phyloP scores from a whole-genome alignment of 2,888 invertebrate genomes.

The Torymus texanus region DNA sequence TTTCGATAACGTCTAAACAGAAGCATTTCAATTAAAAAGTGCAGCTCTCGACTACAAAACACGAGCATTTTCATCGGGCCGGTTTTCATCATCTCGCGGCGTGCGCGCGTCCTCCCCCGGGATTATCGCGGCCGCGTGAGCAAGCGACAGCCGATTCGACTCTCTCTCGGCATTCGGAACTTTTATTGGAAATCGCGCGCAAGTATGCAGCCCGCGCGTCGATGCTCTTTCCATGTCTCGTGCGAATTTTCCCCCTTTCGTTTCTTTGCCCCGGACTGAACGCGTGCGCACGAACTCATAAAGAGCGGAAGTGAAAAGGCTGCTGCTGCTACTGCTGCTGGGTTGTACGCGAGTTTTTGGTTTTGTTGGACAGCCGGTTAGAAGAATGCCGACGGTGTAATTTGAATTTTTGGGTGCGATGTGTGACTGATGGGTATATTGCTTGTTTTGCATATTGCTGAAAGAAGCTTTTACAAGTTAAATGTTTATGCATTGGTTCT shows the following conservation, averaged over 20 bases:
- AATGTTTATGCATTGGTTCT: too few relatives aligned
- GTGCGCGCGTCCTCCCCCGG: conserved; percentile 19
- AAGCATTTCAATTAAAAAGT: conserved; percentile 35
- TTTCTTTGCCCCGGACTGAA: too few relatives aligned
- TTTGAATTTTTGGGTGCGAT: too few relatives aligned
- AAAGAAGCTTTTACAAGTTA: too few relatives aligned
- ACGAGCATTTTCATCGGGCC: conserved; percentile 11
- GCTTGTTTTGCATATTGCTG: too few relatives aligned
- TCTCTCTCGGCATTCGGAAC: conserved; percentile 28
- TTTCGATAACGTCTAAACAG: not conserved
- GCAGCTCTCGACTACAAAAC: not conserved
- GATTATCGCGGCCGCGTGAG: conserved; percentile 40
- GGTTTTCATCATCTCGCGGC: conserved; percentile 27
- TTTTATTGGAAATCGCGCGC: conserved; percentile 48
- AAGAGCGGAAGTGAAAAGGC: too few relatives aligned
- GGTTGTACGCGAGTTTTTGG: too few relatives aligned
- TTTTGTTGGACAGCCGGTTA: too few relatives aligned
- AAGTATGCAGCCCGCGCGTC: not conserved
- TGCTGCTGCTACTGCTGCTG: too few relatives aligned
- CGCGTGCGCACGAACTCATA: too few relatives aligned
- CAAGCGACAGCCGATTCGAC: conserved; percentile 5
- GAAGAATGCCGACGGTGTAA: too few relatives aligned
- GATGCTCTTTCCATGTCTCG: not conserved
- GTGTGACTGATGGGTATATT: too few relatives aligned
- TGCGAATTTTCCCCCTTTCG: not conserved